Evolutionary conservation across 2,797 vertebrate genomes (phyloP).

Genomic region (Cryptoblepharus egeriae): DNA sequence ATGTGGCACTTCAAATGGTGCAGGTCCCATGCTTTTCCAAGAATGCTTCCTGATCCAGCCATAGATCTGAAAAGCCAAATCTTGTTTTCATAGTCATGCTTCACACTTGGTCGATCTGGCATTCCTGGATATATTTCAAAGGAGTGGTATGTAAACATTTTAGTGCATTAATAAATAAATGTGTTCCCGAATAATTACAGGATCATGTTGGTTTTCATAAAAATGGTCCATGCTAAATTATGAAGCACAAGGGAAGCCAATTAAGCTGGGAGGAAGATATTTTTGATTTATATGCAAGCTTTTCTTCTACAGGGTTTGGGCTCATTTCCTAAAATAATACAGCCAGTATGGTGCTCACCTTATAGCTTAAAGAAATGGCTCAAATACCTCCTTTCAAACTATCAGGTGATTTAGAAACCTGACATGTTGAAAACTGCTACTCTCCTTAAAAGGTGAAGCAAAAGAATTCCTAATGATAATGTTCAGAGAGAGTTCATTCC

Average conservation of each 20-base stretch:
- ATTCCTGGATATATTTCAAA: background rate
- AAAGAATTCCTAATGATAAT: conserved; percentile 29
- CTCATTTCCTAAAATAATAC: conserved; percentile 23
- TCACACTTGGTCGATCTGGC: background rate
- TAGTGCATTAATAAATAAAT: background rate
- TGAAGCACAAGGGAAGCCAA: conserved; percentile 39
- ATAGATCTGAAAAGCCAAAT: background rate
- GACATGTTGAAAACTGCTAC: conserved; percentile 9
- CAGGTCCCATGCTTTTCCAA: background rate
- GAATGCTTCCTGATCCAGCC: background rate
- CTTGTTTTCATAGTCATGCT: background rate
- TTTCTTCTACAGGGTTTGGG: conserved; percentile 20
- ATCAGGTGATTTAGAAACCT: conserved; percentile 25
- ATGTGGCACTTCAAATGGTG: too few species aligned
- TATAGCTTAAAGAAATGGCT: conserved; percentile 40
- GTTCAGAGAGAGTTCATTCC: conserved; percentile 24
- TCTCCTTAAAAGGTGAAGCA: conserved; percentile 32
- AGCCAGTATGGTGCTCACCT: conserved; percentile 22
- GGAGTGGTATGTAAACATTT: background rate
- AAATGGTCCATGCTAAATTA: conserved; percentile 31
- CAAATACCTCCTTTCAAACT: conserved; percentile 35
- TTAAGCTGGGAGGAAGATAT: conserved; percentile 16
- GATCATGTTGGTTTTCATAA: conserved; percentile 6
- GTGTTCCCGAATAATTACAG: background rate
- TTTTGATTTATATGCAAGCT: conserved; percentile 36